Evolutionary conservation across 2,888 invertebrate genomes (phyloP), one percentile per base, ranked within the genome.

Genomic region (Priapulus caudatus): DNA sequence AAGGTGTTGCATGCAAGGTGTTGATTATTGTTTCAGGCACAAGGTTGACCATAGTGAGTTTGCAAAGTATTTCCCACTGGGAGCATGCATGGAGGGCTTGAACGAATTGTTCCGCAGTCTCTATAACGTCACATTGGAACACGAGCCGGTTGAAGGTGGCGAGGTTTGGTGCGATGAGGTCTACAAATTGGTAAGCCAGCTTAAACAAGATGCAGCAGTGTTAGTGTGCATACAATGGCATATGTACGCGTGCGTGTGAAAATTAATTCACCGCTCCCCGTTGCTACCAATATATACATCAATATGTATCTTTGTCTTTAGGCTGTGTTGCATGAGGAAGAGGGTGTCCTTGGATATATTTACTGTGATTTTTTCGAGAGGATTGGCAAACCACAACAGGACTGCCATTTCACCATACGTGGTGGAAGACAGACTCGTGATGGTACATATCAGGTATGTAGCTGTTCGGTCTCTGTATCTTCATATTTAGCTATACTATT

Each of bases 381-480:
- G 50, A 74, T 78, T 20, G 84, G 84, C n/a, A 98, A 98, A 73
- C 86, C 89, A 3, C 84, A 87, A 71, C 93, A 93, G 75, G 98
- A 99, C 71, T 98, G 98, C 65, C 98, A 99, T 72, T 98, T 93
- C 74, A 98, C 98, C 0, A 93, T 99, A 60, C 83, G 86, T 66
- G 97, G 97, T 5, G 95, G 97, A 3, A 84, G 87, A 69, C 70
- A 77, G 54, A 69, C 86, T 54, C 67, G 80, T 0, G 83, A 89
- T 66, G 87, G 87, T 1, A 76, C 77, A 16, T 95, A 93, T 66
- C 91, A 91, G 77, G 81, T 57, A 33, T 4, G 24, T 20, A n/a
- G 19, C 20, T n/a, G n/a, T n/a, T n/a, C n/a, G n/a, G n/a, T n/a
- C n/a, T n/a, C n/a, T n/a, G n/a, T n/a, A n/a, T n/a, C n/a, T n/a